phyloP scores from a whole-genome alignment of 2,113 vertebrate genomes.

The Gadus macrocephalus region DNA sequence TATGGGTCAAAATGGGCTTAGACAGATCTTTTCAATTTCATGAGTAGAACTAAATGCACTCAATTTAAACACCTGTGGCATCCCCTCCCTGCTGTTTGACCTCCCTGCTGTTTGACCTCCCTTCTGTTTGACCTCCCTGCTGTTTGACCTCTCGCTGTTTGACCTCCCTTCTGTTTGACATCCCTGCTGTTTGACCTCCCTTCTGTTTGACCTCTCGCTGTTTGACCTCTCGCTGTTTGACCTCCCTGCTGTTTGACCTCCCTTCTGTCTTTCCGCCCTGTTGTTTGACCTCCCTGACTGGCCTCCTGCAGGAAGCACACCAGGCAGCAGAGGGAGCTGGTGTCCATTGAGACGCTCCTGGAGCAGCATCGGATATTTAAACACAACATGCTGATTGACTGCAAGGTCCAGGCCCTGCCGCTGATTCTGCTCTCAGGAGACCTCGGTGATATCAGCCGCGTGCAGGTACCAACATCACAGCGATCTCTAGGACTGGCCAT shows the following conservation, averaged over 20 bases:
- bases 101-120: too few relatives aligned
- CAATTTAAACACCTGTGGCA: too few relatives aligned
- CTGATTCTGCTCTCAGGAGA: constrained; percentile 76
- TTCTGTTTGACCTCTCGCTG: neutral
- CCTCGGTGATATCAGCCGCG: constrained; percentile 83
- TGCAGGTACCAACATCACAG: constrained; percentile 71
- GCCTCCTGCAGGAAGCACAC: constrained; percentile 68
- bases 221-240: neutral
- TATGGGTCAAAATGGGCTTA: too few relatives aligned
- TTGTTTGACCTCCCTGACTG: neutral
- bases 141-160: too few relatives aligned
- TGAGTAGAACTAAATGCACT: too few relatives aligned
- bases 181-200: too few relatives aligned
- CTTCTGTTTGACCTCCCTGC: too few relatives aligned
- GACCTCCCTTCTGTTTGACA: too few relatives aligned
- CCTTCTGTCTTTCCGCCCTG: too few relatives aligned
- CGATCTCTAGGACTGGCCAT: neutral
- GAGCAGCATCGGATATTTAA: constrained; percentile 79
- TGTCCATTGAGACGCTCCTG: constrained; percentile 72
- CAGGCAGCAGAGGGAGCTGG: constrained; percentile 77
- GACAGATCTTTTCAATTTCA: too few relatives aligned
- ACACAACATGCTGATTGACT: constrained; percentile 86
- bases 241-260: too few relatives aligned
- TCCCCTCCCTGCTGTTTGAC: too few relatives aligned
- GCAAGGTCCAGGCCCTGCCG: constrained; percentile 82